These are phyloP conservation scores for Coelopa frigida DNA, from an alignment of 1,140 invertebrate genomes.

Conservation along the genomic window DNA sequence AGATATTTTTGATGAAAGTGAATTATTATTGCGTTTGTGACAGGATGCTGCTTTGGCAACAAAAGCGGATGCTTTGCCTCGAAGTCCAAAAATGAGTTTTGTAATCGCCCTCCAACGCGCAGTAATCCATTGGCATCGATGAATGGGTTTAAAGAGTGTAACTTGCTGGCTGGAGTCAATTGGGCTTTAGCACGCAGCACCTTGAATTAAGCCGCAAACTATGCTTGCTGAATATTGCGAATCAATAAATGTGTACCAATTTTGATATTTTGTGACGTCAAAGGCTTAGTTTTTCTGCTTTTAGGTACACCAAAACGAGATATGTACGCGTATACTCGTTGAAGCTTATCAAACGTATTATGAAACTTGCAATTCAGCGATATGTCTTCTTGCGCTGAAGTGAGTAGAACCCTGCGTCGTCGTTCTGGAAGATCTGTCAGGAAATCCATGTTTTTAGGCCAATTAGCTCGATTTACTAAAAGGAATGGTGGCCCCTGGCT, in stretches of 20 bases:
- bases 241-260: slow-evolving; percentile 7
- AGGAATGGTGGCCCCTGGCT: not conserved
- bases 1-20: slow-evolving; percentile 11
- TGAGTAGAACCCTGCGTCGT: not conserved
- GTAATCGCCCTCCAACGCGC: slow-evolving; percentile 25
- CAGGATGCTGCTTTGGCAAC: slow-evolving; percentile 8
- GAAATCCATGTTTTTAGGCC: too few relatives aligned
- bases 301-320: not conserved
- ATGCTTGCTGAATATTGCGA: slow-evolving; percentile 3
- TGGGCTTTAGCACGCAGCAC: not conserved
- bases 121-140: slow-evolving; percentile 20
- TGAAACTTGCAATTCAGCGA: slow-evolving; percentile 2
- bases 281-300: not conserved
- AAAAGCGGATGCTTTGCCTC: slow-evolving; percentile 12
- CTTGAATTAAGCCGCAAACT: slow-evolving; percentile 4
- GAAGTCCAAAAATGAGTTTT: slow-evolving; percentile 16
- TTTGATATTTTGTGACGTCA: slow-evolving; percentile 4
- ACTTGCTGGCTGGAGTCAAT: slow-evolving; percentile 3
- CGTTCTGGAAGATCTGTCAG: too few relatives aligned
- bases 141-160: slow-evolving; percentile 16
- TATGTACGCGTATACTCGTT: slow-evolving; percentile 7
- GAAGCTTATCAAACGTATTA: slow-evolving; percentile 8
- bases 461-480: not conserved
- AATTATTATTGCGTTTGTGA: not conserved
- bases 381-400: not conserved